phyloP scores from a whole-genome alignment of 1,140 invertebrate genomes.

The Muscidifurax raptorellus region DNA sequence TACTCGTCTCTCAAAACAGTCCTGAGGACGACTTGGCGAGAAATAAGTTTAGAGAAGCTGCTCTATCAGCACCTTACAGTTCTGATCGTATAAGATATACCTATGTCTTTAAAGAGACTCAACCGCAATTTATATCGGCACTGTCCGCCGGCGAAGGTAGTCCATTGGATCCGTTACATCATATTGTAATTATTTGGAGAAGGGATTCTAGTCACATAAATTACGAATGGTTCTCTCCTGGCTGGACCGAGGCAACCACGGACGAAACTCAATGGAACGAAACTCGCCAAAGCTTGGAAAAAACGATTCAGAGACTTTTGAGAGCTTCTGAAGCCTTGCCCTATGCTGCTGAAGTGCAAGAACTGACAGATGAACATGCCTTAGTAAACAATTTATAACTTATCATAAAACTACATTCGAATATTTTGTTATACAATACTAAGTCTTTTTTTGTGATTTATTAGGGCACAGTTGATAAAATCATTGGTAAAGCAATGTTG shows the following conservation, averaged over 20 bases:
- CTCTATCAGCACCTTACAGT: constrained; percentile 78
- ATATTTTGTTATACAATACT: constrained; percentile 7
- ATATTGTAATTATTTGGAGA: constrained; percentile 93
- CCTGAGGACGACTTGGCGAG: constrained; percentile 78
- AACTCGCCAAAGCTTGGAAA: constrained; percentile 83
- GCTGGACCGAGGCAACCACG: constrained; percentile 69
- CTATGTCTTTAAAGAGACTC: constrained; percentile 90
- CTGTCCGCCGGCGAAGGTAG: constrained; percentile 80
- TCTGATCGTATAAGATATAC: constrained; percentile 87
- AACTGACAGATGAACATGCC: constrained; percentile 76
- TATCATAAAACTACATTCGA: not conserved
- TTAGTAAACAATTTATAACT: constrained; percentile 63
- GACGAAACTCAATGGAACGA: constrained; percentile 81
- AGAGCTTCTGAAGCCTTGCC: constrained; percentile 82
- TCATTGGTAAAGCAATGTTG: constrained; percentile 81
- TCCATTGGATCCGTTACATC: constrained; percentile 79
- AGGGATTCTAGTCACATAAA: constrained; percentile 88
- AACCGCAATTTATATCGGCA: constrained; percentile 87
- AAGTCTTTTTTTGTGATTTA: constrained; percentile 54
- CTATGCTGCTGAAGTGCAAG: constrained; percentile 80
- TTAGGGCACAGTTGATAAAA: constrained; percentile 83
- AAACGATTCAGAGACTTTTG: constrained; percentile 83
- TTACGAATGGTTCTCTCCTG: constrained; percentile 87
- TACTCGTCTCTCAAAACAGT: constrained; percentile 87
- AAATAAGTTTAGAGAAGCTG: constrained; percentile 81